Conservation (phyloP, 2,113 vertebrate species). For the Lota lota region DNA sequence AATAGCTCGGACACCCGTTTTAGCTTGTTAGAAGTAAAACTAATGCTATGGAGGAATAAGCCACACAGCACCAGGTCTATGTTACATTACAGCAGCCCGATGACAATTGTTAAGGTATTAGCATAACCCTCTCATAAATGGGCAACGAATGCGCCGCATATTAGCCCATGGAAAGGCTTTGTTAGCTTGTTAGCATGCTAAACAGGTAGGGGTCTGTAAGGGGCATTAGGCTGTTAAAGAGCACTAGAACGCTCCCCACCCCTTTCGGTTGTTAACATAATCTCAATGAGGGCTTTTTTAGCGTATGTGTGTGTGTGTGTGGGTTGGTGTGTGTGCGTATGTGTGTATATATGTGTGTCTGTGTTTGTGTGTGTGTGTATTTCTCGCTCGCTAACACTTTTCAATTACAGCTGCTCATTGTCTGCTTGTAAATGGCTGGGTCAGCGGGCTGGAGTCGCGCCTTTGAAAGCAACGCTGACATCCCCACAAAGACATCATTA, state of each 20-base stretch:
- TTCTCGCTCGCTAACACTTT: constrained; percentile 51
- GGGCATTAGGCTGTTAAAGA: constrained; percentile 52
- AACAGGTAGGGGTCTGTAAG: constrained; percentile 45
- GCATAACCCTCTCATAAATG: constrained; percentile 55
- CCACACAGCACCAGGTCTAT: constrained; percentile 54
- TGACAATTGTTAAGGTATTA: constrained; percentile 65
- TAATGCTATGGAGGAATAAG: constrained; percentile 46
- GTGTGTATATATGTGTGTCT: background rate
- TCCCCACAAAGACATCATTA: constrained; percentile 70
- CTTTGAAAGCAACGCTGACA: constrained; percentile 61
- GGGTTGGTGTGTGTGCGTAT: background rate
- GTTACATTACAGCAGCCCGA: constrained; percentile 47
- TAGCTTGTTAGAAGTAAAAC: constrained; percentile 57
- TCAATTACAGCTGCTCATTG: constrained; percentile 72
- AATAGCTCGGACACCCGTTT: constrained; percentile 15
- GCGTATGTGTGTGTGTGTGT: background rate
- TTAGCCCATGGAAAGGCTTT: constrained; percentile 40
- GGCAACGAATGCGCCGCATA: constrained; percentile 31
- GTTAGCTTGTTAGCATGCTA: constrained; percentile 64
- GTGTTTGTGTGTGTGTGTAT: constrained; percentile 1
- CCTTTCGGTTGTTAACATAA: constrained; percentile 47
- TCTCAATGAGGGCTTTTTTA: background rate
- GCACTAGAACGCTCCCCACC: constrained; percentile 30
- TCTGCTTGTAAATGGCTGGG: constrained; percentile 64
- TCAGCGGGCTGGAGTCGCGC: constrained; percentile 64